Evolutionary conservation across 2,797 vertebrate species (phyloP).

Genomic region (Anguilla pacifica): DNA sequence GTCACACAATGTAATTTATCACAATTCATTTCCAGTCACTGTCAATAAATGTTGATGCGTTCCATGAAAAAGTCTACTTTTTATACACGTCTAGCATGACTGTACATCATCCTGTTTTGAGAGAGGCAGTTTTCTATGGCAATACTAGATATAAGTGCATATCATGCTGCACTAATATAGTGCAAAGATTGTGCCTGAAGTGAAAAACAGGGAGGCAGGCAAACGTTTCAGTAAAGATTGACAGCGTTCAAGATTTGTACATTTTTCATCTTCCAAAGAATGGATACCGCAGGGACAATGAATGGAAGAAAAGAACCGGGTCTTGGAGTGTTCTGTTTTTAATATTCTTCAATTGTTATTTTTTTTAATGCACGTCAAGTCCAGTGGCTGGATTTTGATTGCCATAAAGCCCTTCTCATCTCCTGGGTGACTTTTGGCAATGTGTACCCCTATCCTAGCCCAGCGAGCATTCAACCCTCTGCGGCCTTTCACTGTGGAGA

Average conservation of each 20-base stretch:
- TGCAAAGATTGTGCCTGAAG: conserved; percentile 91
- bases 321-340: not conserved
- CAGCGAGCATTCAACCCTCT: conserved; percentile 51
- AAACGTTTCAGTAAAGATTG: conserved; percentile 76
- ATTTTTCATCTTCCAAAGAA: conserved; percentile 72
- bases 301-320: conserved; percentile 57
- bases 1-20: conserved; percentile 59
- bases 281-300: conserved; percentile 71
- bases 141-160: conserved; percentile 88
- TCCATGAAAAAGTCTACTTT: conserved; percentile 5
- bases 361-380: not conserved
- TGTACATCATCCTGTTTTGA: conserved; percentile 67
- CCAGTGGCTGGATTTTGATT: conserved; percentile 57
- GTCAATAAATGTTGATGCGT: conserved; percentile 50
- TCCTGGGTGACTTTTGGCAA: conserved; percentile 72
- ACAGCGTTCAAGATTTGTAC: conserved; percentile 68
- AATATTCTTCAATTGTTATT: conserved; percentile 32
- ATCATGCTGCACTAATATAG: conserved; percentile 99
- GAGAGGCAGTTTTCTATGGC: conserved; percentile 91
- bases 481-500: not conserved
- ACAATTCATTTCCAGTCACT: conserved; percentile 59
- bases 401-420: conserved; percentile 62
- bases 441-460: conserved; percentile 62
- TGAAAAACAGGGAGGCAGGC: conserved; percentile 79
- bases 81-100: conserved; percentile 59